These are phyloP conservation scores for Crambe crambe DNA, from an alignment of 37 sponge, comb jelly and placozoan species.

Conservation along the genomic window DNA sequence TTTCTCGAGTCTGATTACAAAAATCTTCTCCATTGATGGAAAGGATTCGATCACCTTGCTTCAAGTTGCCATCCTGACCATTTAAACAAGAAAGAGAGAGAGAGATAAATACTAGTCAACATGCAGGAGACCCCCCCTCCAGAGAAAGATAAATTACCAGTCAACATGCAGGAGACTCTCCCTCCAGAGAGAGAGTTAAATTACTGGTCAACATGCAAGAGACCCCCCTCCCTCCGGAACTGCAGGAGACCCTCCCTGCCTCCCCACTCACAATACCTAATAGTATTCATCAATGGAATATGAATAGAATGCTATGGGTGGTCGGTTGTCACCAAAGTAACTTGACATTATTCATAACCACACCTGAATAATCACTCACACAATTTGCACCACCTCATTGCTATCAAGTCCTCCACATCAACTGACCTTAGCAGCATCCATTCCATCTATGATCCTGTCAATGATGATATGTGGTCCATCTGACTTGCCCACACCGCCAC, in stretches of 20 bases:
- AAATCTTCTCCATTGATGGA: slow-evolving; percentile 77
- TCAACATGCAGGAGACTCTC: neutral
- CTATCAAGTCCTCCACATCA: too few relatives aligned
- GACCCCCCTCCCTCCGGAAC: neutral
- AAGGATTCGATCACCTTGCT: slow-evolving; percentile 67
- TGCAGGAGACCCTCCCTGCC: neutral
- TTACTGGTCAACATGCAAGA: neutral
- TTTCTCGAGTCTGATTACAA: slow-evolving; percentile 45
- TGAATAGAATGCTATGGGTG: too few relatives aligned
- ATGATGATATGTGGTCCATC: slow-evolving; percentile 71
- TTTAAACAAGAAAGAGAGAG: too few relatives aligned
- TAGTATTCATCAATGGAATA: too few relatives aligned
- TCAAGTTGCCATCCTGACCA: slow-evolving; percentile 56
- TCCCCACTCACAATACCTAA: too few relatives aligned
- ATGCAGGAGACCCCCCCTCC: neutral
- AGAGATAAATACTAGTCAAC: neutral
- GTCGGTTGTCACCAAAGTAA: neutral
- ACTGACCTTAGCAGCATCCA: slow-evolving; percentile 73
- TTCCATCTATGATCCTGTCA: slow-evolving; percentile 69
- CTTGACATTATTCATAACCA: neutral
- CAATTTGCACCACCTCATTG: neutral
- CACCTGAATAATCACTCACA: neutral
- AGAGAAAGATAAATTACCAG: neutral
- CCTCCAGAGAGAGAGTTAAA: neutral
- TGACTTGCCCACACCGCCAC: slow-evolving; percentile 46